Base-by-base conservation (phyloP, 2,888 invertebrate species). In the Trisateles emortualis region DNA sequence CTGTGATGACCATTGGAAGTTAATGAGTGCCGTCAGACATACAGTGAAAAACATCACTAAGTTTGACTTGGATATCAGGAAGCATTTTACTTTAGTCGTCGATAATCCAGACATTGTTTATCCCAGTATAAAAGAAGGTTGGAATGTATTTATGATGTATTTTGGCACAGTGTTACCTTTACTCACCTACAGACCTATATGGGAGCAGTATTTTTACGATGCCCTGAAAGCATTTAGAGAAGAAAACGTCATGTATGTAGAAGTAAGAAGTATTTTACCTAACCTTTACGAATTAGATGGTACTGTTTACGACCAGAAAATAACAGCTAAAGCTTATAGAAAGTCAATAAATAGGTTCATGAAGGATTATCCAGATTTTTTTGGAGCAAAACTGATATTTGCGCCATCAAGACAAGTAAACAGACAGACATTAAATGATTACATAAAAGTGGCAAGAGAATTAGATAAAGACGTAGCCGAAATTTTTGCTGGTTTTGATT, bases 401-500 rank as follows among this genome's bases (percentile, higher is more conserved):
- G 96, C 96, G 0, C 95, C 96, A 0, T 59, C 84, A 0, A 92
- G 96, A 48, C 81, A 83, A 1, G 91, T 93, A 0, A 76, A 92
- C 10, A 64, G 68, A 0, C 52, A 69, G 0, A 78, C 83, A 0
- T 72, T 95, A 0, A 76, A 83, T 0, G 66, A 78, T 0, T 94
- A 95, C 68, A 78, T 95, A 33, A 44, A 71, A 36, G 55, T 83
- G 17, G 88, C 88, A 0, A 78, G 66, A 46, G 65, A 64, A 29
- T 79, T 95, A 13, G 93, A 94, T 78, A 72, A 70, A 0, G 77
- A 85, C 6, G 94, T 95, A 79, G 95, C 96, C 0, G 92, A 95
- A 10, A 94, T 95, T 54, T 90, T 97, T 32, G 95, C 95, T 17
- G 97, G 97, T 4, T 96, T 97, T 64, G 97, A 97, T 87, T 90